A percentile compares a stretch with the other conserved stretches of the same genome.
Evolutionary conservation across 23 tunicate genomes (phyloP).

Genomic region (Phallusia fumigata): DNA sequence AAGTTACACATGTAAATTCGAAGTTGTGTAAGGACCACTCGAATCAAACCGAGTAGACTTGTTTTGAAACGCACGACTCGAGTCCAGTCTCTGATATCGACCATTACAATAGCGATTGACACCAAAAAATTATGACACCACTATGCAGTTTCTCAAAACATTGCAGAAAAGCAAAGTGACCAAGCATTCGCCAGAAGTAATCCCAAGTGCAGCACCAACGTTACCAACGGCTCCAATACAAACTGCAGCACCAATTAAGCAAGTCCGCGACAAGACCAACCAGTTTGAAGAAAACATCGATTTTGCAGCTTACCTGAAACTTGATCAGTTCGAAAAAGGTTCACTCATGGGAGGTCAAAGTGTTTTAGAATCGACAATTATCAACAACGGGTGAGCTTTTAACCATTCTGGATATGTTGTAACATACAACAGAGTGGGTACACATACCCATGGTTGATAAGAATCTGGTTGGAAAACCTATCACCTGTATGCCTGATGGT

Average conservation of each 20-base stretch:
- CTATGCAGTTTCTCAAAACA: too few relatives aligned
- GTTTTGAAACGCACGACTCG: too few relatives aligned
- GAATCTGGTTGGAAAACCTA: too few relatives aligned
- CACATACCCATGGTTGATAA: too few relatives aligned
- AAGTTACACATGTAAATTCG: neutral
- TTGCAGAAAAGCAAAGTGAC: neutral
- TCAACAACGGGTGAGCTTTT: neutral
- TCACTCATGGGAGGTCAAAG: slow-evolving; percentile 67
- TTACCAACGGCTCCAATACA: neutral
- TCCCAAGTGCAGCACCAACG: neutral
- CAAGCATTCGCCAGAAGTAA: neutral
- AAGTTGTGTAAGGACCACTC: too few relatives aligned
- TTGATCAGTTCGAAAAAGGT: slow-evolving; percentile 74
- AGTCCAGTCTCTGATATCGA: too few relatives aligned
- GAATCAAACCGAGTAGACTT: too few relatives aligned
- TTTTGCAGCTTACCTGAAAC: slow-evolving; percentile 80
- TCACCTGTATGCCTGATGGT: too few relatives aligned
- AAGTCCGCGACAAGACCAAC: slow-evolving; percentile 26
- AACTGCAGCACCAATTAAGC: neutral
- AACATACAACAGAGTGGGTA: too few relatives aligned
- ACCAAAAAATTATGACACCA: too few relatives aligned
- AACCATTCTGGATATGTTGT: too few relatives aligned
- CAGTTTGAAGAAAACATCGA: slow-evolving; percentile 86
- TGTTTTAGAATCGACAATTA: neutral
- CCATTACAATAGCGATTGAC: too few relatives aligned